Evolutionary conservation across 2,797 vertebrate genomes (phyloP).

Genomic region (Sebastolobus alascanus): DNA sequence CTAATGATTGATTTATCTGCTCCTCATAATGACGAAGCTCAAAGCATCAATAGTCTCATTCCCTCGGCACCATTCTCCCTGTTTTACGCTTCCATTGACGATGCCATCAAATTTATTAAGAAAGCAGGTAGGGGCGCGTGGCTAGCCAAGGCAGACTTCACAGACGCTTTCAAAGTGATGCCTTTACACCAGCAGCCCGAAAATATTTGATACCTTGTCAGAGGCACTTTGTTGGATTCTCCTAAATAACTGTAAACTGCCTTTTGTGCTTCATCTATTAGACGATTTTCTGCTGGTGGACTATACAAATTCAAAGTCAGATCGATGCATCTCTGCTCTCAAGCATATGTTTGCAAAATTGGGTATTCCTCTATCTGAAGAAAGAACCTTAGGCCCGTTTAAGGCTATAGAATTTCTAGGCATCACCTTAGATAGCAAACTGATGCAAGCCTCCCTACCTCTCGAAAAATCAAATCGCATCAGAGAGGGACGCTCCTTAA

Average conservation of each 20-base stretch:
- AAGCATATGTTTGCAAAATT: not conserved
- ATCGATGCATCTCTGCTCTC: not conserved
- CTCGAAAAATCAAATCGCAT: not conserved
- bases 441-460: slow-evolving; percentile 6
- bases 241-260: not conserved
- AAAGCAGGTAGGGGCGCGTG: not conserved
- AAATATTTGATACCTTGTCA: slow-evolving; percentile 5
- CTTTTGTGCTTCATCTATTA: not conserved
- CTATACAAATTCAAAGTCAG: not conserved
- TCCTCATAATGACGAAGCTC: not conserved
- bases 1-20: not conserved
- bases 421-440: not conserved
- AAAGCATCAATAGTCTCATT: not conserved
- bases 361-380: not conserved
- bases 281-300: slow-evolving; percentile 1
- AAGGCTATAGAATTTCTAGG: not conserved
- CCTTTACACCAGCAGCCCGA: slow-evolving; percentile 2
- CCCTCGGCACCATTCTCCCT: not conserved
- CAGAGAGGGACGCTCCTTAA: no score
- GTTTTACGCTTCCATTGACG: not conserved
- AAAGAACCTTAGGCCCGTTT: not conserved
- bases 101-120: slow-evolving; percentile 2
- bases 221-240: slow-evolving; percentile 4
- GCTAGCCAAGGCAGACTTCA: not conserved
- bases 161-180: not conserved